Percentiles rank a stretch among this genome's conserved stretches.
phyloP scores from a whole-genome alignment of 2,888 invertebrate genomes.

The Ypsolopha sequella region DNA sequence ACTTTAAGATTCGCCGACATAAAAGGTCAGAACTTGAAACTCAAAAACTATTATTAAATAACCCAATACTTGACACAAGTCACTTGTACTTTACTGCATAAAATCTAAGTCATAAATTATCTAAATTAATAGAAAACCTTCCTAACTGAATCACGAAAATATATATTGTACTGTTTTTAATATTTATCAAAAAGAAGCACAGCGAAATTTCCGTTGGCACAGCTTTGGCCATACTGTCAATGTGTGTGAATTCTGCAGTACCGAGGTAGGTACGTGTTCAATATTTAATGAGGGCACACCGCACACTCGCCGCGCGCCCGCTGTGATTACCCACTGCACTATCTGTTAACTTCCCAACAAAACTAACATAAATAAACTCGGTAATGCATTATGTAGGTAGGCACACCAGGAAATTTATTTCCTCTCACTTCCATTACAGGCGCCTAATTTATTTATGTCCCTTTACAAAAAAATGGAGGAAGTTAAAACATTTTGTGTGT shows the following conservation, averaged over 20 bases:
- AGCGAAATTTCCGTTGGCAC: slow-evolving; percentile 1
- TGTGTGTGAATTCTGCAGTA: slow-evolving; percentile 19
- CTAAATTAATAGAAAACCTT: too few relatives aligned
- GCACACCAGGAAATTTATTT: background rate
- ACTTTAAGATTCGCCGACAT: too few relatives aligned
- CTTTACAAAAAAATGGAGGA: too few relatives aligned
- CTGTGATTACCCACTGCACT: slow-evolving; percentile 2
- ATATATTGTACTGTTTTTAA: background rate
- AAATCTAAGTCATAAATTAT: too few relatives aligned
- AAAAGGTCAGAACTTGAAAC: too few relatives aligned
- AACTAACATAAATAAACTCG: background rate
- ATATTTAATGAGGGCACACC: slow-evolving; percentile 46
- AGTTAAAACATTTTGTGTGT: background rate
- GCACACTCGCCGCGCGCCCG: slow-evolving; percentile 13
- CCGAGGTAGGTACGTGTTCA: slow-evolving; percentile 25
- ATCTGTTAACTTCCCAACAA: background rate
- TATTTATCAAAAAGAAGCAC: background rate
- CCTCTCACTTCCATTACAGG: background rate
- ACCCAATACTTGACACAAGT: too few relatives aligned
- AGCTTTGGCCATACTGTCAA: slow-evolving; percentile 11
- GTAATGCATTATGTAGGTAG: background rate
- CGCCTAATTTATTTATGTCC: background rate
- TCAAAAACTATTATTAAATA: too few relatives aligned
- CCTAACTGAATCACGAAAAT: too few relatives aligned
- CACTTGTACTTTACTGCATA: too few relatives aligned